These are phyloP conservation scores for Acyrthosiphon pisum DNA, from an alignment of 1,140 invertebrate species.

Conservation along the genomic window DNA sequence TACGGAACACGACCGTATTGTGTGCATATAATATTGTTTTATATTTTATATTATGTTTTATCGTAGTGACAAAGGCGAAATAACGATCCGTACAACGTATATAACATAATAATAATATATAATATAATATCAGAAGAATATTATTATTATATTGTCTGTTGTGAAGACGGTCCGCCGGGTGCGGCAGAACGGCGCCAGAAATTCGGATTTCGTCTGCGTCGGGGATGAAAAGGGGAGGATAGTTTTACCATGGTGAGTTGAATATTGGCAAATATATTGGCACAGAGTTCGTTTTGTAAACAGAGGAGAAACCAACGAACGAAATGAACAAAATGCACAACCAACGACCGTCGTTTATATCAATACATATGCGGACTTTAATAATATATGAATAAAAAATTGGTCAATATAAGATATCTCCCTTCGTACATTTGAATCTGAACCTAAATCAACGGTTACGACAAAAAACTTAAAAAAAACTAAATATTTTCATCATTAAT, in stretches of 20 bases:
- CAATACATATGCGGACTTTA: background rate
- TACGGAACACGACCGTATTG: background rate
- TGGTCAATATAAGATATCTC: background rate
- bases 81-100: background rate
- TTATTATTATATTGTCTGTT: conserved; percentile 14
- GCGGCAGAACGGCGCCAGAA: background rate
- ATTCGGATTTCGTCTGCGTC: background rate
- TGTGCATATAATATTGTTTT: background rate
- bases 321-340: background rate
- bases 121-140: background rate
- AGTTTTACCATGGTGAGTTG: background rate
- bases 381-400: background rate
- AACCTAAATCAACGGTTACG: background rate
- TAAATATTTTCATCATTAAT: background rate
- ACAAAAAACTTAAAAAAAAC: background rate
- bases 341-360: background rate
- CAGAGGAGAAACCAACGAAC: background rate
- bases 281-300: background rate
- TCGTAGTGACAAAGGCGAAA: background rate
- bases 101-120: background rate
- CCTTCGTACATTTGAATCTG: background rate
- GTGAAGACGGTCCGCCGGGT: background rate
- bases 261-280: background rate
- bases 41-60: background rate
- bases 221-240: background rate